Conservation (phyloP, 35 echinoderm and acorn worm species). For the Stichopus chloronotus region DNA sequence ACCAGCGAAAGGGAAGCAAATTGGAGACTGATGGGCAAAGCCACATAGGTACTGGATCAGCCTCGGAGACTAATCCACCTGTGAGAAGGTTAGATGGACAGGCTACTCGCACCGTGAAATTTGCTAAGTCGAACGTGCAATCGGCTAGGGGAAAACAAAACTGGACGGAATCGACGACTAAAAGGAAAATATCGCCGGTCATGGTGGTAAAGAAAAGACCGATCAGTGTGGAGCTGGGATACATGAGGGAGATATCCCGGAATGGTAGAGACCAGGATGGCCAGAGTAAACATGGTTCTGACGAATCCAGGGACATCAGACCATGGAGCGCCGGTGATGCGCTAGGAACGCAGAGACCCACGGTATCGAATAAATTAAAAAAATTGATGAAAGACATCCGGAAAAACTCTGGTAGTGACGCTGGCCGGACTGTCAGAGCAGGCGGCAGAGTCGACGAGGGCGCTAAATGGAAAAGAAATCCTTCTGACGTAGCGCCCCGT, state of each 20-base stretch:
- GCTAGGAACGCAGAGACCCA: neutral
- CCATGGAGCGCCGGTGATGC: slow-evolving; percentile 38
- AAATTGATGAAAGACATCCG: slow-evolving; percentile 7
- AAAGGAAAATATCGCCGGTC: neutral
- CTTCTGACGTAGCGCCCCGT: neutral
- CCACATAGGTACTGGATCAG: too few relatives aligned
- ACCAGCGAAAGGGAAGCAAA: neutral
- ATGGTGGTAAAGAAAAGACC: neutral
- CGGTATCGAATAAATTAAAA: neutral
- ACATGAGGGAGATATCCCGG: neutral
- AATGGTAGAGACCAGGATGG: neutral
- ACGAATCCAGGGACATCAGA: neutral
- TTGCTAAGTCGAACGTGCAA: neutral
- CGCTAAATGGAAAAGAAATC: neutral
- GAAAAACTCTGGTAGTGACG: neutral
- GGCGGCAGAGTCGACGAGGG: neutral
- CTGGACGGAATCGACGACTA: neutral
- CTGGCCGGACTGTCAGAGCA: neutral
- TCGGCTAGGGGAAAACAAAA: neutral
- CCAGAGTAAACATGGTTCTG: neutral
- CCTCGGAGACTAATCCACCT: neutral
- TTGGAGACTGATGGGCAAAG: neutral
- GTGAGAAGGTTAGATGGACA: neutral
- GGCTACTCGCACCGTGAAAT: neutral
- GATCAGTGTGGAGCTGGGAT: slow-evolving; percentile 22